Conservation (phyloP, 2,888 invertebrate genomes). For the Aromia moschata region DNA sequence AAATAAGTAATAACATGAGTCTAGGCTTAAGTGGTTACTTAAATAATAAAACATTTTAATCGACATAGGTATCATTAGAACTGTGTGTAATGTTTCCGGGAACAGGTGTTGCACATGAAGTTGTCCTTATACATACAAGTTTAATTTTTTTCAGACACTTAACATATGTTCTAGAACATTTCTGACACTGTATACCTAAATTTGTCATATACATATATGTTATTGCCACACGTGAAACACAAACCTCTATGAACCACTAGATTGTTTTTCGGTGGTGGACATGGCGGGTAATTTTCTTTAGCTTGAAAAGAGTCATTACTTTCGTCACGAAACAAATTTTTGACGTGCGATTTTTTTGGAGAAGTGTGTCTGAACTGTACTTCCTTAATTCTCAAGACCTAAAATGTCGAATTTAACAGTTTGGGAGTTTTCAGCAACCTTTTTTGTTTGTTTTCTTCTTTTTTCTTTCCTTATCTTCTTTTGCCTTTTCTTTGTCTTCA, state of each 20-base stretch:
- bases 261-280: neutral
- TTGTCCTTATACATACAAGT: no score
- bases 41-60: no score
- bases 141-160: no score
- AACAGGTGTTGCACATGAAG: no score
- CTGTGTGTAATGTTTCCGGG: no score
- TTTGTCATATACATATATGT: neutral
- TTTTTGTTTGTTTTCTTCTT: constrained; percentile 10
- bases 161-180: no score
- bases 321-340: constrained; percentile 1
- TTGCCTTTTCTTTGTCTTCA: neutral
- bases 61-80: no score
- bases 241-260: constrained; percentile 1
- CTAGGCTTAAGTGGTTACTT: no score
- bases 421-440: constrained; percentile 2
- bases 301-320: neutral
- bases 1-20: no score
- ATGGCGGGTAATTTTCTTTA: neutral
- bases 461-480: constrained; percentile 5
- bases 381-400: neutral
- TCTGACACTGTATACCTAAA: neutral
- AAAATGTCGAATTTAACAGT: neutral
- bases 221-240: neutral
- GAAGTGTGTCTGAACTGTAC: neutral
- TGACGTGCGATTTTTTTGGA: constrained; percentile 1